Percentiles rank a stretch among this genome's conserved stretches.
Conservation (phyloP, 2,797 vertebrate genomes). For the Neosalanx taihuensis region DNA sequence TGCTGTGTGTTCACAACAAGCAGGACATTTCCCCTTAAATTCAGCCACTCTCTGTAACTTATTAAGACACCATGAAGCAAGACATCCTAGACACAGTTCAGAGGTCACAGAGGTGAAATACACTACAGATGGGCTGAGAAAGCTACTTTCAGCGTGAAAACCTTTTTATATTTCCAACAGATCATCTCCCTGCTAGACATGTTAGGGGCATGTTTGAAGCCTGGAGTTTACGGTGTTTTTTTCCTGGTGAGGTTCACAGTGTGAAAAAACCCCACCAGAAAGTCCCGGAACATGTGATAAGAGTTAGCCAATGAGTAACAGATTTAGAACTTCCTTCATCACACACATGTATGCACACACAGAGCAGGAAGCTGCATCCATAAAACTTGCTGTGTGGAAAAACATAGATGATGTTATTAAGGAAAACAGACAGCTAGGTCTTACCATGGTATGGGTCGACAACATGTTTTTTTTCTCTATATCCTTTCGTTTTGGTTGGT, state of each 20-base stretch:
- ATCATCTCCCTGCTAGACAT: constrained; percentile 31
- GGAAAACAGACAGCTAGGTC: constrained; percentile 30
- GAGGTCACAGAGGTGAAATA: constrained; percentile 24
- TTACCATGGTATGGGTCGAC: constrained; percentile 32
- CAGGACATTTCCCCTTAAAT: constrained; percentile 37
- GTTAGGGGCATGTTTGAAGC: constrained; percentile 51
- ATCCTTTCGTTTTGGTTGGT: too few species aligned
- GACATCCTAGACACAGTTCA: constrained; percentile 24
- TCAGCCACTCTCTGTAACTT: constrained; percentile 33
- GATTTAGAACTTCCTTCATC: constrained; percentile 42
- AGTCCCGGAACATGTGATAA: constrained; percentile 57
- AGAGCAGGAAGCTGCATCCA: constrained; percentile 28
- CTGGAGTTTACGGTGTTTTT: constrained; percentile 37
- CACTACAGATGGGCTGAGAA: constrained; percentile 36
- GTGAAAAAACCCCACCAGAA: constrained; percentile 32
- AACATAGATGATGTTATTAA: constrained; percentile 50
- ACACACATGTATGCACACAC: constrained; percentile 1
- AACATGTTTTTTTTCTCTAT: constrained; percentile 29
- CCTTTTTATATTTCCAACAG: constrained; percentile 22
- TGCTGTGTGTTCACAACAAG: constrained; percentile 41
- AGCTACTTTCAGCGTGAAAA: constrained; percentile 31
- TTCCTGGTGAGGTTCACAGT: constrained; percentile 47
- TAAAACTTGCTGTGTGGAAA: constrained; percentile 33
- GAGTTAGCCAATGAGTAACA: constrained; percentile 56
- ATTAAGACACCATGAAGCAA: constrained; percentile 33